These are phyloP conservation scores for Ylistrum balloti DNA, from an alignment of 1,140 invertebrate genomes.

Conservation along the genomic window DNA sequence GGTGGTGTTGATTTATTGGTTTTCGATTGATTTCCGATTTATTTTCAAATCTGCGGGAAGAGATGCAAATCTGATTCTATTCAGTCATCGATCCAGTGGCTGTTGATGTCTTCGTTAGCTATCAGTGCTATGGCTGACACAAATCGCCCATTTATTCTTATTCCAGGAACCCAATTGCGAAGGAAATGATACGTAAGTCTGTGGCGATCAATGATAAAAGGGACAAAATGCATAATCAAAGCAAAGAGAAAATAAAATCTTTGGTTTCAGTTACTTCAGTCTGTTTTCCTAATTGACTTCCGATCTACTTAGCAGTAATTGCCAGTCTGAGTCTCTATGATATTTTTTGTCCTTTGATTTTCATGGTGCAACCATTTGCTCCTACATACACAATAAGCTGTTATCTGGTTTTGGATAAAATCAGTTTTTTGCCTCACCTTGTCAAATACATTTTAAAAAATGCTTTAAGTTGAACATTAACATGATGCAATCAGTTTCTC, in stretches of 20 bases:
- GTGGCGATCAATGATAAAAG: neutral
- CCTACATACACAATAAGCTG: no score
- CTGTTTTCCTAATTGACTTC: neutral
- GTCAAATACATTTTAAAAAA: no score
- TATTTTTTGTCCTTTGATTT: no score
- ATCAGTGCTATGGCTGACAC: neutral
- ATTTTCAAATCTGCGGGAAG: slow-evolving; percentile 33
- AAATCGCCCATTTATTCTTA: slow-evolving; percentile 19
- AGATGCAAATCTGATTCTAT: neutral
- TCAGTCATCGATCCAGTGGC: neutral
- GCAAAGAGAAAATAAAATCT: neutral
- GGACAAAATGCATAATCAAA: neutral
- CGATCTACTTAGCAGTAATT: neutral
- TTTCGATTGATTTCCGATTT: neutral
- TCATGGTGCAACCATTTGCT: no score
- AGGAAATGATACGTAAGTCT: neutral
- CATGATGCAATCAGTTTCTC: no score
- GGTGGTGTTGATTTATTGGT: slow-evolving; percentile 6
- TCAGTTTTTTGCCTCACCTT: no score
- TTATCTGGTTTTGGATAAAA: no score
- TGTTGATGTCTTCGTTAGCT: neutral
- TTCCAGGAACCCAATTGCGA: neutral
- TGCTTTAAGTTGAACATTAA: no score
- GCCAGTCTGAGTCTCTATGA: no score
- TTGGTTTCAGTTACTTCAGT: neutral